phyloP scores from a whole-genome alignment of 1,140 invertebrate species.

The Heliothis subflexa region DNA sequence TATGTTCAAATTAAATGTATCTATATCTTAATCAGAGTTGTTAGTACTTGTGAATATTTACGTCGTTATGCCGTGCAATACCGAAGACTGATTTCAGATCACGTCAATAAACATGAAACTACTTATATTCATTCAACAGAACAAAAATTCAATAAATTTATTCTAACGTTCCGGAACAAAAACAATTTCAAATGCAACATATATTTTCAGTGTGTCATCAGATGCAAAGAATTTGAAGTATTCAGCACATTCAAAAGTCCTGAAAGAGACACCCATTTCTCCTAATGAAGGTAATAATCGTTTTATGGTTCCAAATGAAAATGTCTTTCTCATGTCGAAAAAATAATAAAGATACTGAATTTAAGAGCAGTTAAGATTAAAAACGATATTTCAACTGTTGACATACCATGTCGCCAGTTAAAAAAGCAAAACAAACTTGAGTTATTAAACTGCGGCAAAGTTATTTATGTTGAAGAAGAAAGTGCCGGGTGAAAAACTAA shows the following conservation, averaged over 20 bases:
- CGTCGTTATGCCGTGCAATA: too few relatives aligned
- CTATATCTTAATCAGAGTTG: too few relatives aligned
- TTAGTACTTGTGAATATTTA: too few relatives aligned
- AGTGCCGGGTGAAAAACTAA: slow-evolving; percentile 17
- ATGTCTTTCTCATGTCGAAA: background rate
- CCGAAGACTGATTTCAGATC: background rate
- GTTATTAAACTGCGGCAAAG: background rate
- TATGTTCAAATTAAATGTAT: too few relatives aligned
- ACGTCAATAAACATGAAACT: slow-evolving; percentile 13
- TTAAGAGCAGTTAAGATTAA: background rate
- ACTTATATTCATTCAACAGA: slow-evolving; percentile 14
- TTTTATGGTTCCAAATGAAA: background rate
- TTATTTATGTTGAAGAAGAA: slow-evolving; percentile 24
- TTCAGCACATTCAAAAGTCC: background rate
- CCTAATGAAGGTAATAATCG: slow-evolving; percentile 10
- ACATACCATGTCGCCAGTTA: background rate
- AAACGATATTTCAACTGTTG: background rate
- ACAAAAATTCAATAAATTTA: slow-evolving; percentile 20
- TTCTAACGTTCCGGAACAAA: slow-evolving; percentile 8
- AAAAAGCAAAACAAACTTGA: background rate
- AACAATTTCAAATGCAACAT: slow-evolving; percentile 33
- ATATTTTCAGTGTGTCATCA: slow-evolving; percentile 18
- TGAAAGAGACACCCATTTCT: background rate
- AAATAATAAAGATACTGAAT: background rate
- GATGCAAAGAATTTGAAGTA: background rate